A percentile compares a stretch with the other conserved stretches of the same genome.
Conservation (phyloP, 2,888 invertebrate species). For the Chrysolina oricalcia region DNA sequence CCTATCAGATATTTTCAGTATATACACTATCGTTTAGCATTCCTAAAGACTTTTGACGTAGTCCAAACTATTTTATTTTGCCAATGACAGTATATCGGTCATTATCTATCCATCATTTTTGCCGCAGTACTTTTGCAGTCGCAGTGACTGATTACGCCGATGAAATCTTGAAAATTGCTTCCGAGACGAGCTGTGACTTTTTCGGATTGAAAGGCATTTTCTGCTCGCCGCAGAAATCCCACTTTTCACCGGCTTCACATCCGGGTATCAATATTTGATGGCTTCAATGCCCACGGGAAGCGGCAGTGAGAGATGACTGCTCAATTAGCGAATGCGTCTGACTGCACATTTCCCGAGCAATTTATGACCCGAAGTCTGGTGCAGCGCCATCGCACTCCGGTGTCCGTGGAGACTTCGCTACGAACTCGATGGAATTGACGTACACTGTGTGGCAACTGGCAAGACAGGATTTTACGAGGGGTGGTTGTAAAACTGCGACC, state of each 20-base stretch:
- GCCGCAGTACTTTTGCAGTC: no score
- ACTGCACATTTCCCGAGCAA: constrained; percentile 6
- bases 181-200: no score
- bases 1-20: no score
- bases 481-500: neutral
- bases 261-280: constrained; percentile 7
- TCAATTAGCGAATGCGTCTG: constrained; percentile 15
- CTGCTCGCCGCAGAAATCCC: neutral
- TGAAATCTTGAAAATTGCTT: no score
- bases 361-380: neutral
- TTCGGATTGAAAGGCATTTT: no score
- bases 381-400: neutral
- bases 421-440: neutral
- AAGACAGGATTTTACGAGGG: neutral
- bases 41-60: no score
- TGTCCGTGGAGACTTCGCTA: constrained; percentile 1
- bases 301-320: constrained; percentile 5
- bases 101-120: no score
- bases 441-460: neutral
- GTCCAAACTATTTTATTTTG: no score
- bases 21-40: no score
- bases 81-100: no score
- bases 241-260: neutral
- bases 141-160: no score
- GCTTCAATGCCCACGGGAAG: neutral